phyloP scores from a whole-genome alignment of 2,113 vertebrate genomes.

The Coreoperca whiteheadi region DNA sequence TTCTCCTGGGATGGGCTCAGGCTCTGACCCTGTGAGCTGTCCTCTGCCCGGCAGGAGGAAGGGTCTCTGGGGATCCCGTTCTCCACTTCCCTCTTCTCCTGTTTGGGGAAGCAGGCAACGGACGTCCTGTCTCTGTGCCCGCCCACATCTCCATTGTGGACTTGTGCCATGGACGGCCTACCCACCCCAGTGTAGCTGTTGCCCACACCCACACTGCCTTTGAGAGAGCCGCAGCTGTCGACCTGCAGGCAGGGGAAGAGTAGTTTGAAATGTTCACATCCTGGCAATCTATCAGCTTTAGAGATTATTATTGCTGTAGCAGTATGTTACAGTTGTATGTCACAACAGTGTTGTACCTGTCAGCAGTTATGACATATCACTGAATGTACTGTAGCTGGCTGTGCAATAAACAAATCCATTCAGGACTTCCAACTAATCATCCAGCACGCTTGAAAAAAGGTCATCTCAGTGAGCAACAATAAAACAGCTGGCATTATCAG shows the following conservation, averaged over 20 bases:
- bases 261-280: constrained; percentile 40
- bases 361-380: constrained; percentile 31
- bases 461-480: constrained; percentile 22
- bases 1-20: constrained; percentile 88
- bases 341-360: constrained; percentile 18
- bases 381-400: constrained; percentile 24
- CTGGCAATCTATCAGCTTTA: constrained; percentile 35
- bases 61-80: constrained; percentile 81
- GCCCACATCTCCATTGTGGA: constrained; percentile 90
- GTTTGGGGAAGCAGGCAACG: constrained; percentile 72
- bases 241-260: constrained; percentile 78
- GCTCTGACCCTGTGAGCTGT: constrained; percentile 67
- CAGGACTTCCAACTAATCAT: constrained; percentile 44
- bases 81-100: constrained; percentile 85
- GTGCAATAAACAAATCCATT: constrained; percentile 41
- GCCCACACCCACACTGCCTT: constrained; percentile 83
- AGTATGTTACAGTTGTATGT: constrained; percentile 33
- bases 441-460: constrained; percentile 15
- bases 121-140: constrained; percentile 74
- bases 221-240: constrained; percentile 86
- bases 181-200: constrained; percentile 85
- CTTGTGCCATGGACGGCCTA: constrained; percentile 82
- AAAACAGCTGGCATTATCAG: constrained; percentile 38
- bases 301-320: constrained; percentile 32
- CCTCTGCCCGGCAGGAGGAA: constrained; percentile 71